These are phyloP conservation scores for Acholoe squamosa DNA, from an alignment of 2,888 invertebrate genomes.

Conservation along the genomic window DNA sequence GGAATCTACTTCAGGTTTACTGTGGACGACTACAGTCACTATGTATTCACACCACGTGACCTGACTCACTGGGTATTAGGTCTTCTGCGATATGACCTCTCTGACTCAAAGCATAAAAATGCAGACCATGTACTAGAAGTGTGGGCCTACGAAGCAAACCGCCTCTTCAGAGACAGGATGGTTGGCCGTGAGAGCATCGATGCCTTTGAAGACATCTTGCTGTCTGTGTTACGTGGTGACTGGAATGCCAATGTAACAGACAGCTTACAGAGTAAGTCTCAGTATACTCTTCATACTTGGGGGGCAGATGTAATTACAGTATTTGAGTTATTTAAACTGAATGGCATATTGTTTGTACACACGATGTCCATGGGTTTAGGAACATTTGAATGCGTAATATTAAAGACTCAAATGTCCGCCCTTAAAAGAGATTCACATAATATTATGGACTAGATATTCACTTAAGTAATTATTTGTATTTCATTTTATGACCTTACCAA, in stretches of 20 bases:
- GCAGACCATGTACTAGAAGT: slow-evolving; percentile 85
- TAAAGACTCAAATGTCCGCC: too few relatives aligned
- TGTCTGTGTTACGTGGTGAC: slow-evolving; percentile 84
- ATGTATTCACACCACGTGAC: slow-evolving; percentile 90
- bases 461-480: too few relatives aligned
- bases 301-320: too few relatives aligned
- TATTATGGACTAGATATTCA: too few relatives aligned
- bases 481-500: too few relatives aligned
- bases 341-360: too few relatives aligned
- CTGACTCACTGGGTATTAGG: slow-evolving; percentile 89
- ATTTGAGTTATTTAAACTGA: too few relatives aligned
- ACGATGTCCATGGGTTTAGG: too few relatives aligned
- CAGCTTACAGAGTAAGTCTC: slow-evolving; percentile 70
- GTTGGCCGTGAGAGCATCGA: slow-evolving; percentile 87
- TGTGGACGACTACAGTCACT: slow-evolving; percentile 87
- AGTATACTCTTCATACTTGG: background rate
- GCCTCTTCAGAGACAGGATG: slow-evolving; percentile 90
- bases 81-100: slow-evolving; percentile 86
- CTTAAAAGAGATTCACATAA: too few relatives aligned
- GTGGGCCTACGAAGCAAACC: slow-evolving; percentile 89
- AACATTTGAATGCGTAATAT: too few relatives aligned
- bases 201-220: slow-evolving; percentile 87
- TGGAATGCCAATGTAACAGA: slow-evolving; percentile 83
- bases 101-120: slow-evolving; percentile 62
- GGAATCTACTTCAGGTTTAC: slow-evolving; percentile 82